phyloP scores from a whole-genome alignment of 1,140 invertebrate genomes.

The Zaprionus ghesquierei region DNA sequence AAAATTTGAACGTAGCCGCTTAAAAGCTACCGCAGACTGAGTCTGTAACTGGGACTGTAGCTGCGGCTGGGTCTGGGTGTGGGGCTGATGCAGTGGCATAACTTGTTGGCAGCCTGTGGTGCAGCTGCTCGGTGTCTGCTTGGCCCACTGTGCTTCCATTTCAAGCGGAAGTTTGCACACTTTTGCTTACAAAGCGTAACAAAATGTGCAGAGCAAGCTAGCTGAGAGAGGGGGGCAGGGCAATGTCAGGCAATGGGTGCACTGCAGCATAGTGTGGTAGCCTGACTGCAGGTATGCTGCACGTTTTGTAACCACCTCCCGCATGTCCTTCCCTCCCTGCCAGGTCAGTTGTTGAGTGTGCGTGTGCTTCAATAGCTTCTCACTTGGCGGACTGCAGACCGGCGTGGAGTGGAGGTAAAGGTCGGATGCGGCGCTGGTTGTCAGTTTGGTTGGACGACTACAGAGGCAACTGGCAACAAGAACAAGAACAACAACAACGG shows the following conservation, averaged over 20 bases:
- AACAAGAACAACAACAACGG: conserved; percentile 45
- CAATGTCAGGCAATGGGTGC: conserved; percentile 26
- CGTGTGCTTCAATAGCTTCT: conserved; percentile 56
- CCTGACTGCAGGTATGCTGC: neutral
- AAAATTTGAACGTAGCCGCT: conserved; percentile 40
- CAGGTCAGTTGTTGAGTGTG: neutral
- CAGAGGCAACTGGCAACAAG: conserved; percentile 15
- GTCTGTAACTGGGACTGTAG: neutral
- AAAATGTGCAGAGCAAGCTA: conserved; percentile 31
- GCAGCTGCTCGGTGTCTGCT: neutral
- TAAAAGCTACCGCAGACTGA: conserved; percentile 26
- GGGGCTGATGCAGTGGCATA: neutral
- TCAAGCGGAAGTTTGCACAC: conserved; percentile 63
- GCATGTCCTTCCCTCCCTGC: neutral
- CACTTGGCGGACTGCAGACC: conserved; percentile 46
- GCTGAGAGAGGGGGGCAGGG: neutral
- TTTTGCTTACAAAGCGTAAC: conserved; percentile 50
- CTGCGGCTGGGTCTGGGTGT: neutral
- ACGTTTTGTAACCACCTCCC: no score
- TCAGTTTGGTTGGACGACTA: neutral
- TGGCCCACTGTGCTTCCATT: neutral
- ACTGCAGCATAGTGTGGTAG: conserved; percentile 12
- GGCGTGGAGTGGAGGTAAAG: neutral
- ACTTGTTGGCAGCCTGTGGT: conserved; percentile 14
- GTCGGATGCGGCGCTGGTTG: neutral